phyloP scores from a whole-genome alignment of 2,888 invertebrate genomes.

The Eudasyphora cyanicolor region DNA sequence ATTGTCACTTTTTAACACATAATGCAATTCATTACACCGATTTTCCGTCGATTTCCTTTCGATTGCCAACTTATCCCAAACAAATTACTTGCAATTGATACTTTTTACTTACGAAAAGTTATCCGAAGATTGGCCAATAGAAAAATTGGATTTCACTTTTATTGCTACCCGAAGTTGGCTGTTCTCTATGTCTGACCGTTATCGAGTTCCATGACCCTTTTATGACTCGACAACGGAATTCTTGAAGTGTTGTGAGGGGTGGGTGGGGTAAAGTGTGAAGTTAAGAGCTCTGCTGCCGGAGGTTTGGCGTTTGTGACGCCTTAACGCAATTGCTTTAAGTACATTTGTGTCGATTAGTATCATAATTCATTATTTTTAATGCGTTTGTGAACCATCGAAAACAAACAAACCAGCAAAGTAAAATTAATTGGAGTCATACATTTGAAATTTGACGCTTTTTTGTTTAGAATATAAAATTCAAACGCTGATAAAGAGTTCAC shows the following conservation, averaged over 20 bases:
- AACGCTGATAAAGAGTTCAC: not conserved
- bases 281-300: not conserved
- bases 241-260: not conserved
- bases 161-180: no score
- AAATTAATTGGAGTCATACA: not conserved
- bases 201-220: not conserved
- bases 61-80: no score
- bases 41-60: no score
- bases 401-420: not conserved
- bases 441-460: constrained; percentile 17
- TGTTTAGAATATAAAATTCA: constrained; percentile 2
- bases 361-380: constrained; percentile 20
- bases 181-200: no score
- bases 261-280: not conserved
- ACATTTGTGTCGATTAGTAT: not conserved
- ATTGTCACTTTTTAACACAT: no score
- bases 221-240: not conserved
- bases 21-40: no score
- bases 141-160: no score
- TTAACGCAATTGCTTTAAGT: not conserved
- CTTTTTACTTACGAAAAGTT: no score
- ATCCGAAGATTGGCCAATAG: no score
- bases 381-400: not conserved
- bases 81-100: no score
- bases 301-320: not conserved